These are phyloP conservation scores for Oppia nitens DNA, from an alignment of 1,140 invertebrate species.

Conservation along the genomic window DNA sequence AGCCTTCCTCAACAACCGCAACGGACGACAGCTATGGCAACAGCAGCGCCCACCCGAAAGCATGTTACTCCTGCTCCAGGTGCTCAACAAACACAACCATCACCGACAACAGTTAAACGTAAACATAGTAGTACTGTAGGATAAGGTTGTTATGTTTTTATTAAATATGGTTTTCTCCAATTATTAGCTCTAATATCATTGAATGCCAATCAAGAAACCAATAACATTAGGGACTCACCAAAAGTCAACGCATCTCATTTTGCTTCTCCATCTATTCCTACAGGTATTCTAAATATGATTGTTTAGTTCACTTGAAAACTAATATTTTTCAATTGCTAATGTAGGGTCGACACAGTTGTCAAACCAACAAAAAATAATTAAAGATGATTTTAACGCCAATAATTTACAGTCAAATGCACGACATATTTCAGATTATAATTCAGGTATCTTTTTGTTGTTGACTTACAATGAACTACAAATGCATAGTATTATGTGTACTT, in stretches of 20 bases:
- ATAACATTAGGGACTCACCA: neutral
- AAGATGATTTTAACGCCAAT: neutral
- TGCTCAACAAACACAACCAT: constrained; percentile 10
- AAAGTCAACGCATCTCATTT: neutral
- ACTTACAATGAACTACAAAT: neutral
- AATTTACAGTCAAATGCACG: neutral
- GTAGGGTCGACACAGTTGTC: neutral
- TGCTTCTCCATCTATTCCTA: neutral
- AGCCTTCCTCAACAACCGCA: neutral
- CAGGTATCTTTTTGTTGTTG: neutral
- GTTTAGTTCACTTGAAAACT: neutral
- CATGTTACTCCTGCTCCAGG: neutral
- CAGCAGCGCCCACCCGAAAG: neutral
- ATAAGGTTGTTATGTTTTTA: neutral
- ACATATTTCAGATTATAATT: neutral
- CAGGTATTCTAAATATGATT: neutral
- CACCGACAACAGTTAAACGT: constrained; percentile 11
- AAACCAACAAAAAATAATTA: neutral
- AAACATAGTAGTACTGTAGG: no score
- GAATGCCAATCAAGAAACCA: neutral
- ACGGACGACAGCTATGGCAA: constrained; percentile 13
- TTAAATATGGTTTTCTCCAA: neutral
- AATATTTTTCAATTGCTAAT: neutral
- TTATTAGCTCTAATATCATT: neutral
- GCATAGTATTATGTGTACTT: no score